phyloP scores from a whole-genome alignment of 1,140 invertebrate genomes.

The Thrips palmi region DNA sequence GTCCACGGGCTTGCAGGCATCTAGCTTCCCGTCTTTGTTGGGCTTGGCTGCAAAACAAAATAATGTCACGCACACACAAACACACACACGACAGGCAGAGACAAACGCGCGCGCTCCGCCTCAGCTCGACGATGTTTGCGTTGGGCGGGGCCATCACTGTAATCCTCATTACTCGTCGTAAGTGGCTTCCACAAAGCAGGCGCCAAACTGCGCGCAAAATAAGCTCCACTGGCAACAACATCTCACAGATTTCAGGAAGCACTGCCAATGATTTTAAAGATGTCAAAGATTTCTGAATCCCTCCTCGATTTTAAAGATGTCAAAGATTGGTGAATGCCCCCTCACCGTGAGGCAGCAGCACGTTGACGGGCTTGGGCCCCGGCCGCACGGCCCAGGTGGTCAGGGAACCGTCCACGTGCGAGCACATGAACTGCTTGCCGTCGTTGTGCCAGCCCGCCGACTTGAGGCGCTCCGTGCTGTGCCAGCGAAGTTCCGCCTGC shows the following conservation, averaged over 20 bases:
- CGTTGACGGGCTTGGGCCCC: slow-evolving; percentile 52
- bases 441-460: slow-evolving; percentile 93
- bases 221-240: not conserved
- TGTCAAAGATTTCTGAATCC: not conserved
- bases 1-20: slow-evolving; percentile 78
- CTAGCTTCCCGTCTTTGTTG: slow-evolving; percentile 68
- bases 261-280: not conserved
- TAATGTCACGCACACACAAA: not conserved
- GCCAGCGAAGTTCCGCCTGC: slow-evolving; percentile 62
- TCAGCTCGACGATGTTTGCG: too few relatives aligned
- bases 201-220: too few relatives aligned
- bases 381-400: slow-evolving; percentile 75
- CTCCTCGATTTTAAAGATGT: not conserved
- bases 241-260: not conserved
- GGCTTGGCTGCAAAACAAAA: slow-evolving; percentile 49
- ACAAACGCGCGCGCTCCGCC: too few relatives aligned
- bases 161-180: too few relatives aligned
- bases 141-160: too few relatives aligned
- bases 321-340: slow-evolving; percentile 4
- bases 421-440: slow-evolving; percentile 95
- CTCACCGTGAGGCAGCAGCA: slow-evolving; percentile 83
- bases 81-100: too few relatives aligned
- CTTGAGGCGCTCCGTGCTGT: slow-evolving; percentile 57
- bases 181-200: too few relatives aligned
- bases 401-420: slow-evolving; percentile 86